Conservation (phyloP, 2,113 vertebrate genomes). For the Pogonocichla stellata region DNA sequence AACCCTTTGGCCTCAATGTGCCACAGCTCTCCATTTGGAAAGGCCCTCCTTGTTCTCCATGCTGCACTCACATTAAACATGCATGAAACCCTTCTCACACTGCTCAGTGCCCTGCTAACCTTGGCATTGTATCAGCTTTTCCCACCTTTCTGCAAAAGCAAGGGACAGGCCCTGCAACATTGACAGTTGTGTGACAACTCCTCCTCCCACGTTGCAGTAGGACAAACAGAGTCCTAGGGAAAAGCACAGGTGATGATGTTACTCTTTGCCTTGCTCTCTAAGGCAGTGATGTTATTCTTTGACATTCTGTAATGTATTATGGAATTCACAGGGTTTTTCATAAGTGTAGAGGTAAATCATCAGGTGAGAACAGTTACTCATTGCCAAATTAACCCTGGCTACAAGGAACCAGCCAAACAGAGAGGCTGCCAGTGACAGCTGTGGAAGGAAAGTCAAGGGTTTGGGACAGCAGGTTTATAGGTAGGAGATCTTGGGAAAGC, state of each 20-base stretch:
- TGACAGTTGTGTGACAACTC: neutral
- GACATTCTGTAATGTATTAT: neutral
- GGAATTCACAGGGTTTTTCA: neutral
- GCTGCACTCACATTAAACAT: fast-evolving
- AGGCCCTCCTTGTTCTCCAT: neutral
- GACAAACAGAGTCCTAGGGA: neutral
- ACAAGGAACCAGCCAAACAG: neutral
- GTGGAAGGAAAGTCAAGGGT: neutral
- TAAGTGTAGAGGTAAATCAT: neutral
- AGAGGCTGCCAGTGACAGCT: neutral
- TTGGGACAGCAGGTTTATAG: neutral
- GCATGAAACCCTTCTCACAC: neutral
- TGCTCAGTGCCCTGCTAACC: neutral
- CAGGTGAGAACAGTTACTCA: neutral
- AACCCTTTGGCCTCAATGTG: neutral
- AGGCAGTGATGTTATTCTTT: neutral
- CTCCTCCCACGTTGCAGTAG: neutral
- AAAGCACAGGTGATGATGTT: neutral
- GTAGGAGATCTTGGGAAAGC: neutral
- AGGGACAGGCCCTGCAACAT: neutral
- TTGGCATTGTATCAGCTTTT: neutral
- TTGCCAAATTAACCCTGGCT: neutral
- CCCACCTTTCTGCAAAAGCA: neutral
- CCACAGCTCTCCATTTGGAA: neutral
- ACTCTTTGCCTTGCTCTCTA: neutral